Evolutionary conservation across 2,888 invertebrate species (phyloP), one percentile per base, ranked within the genome.

Genomic region (Andrena camellia): DNA sequence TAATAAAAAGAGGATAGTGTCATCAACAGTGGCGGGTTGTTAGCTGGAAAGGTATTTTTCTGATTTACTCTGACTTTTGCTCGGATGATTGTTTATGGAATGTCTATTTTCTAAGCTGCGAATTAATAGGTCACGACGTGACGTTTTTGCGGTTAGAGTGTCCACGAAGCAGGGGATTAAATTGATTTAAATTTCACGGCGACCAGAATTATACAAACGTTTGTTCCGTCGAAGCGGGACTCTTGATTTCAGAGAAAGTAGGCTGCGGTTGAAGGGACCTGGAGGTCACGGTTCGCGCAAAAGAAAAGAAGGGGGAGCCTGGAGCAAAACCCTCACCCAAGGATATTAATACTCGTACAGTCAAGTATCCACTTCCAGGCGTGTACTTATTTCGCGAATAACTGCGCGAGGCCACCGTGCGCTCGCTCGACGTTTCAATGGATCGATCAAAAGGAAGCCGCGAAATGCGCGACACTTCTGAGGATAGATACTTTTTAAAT

Each of bases 161-260:
- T 17, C 5, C 42, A 4, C 13, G 17, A 42, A 13, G 13, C 42
- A 1, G 17, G 17, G 42, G 42, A 17, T 42, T 42, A 42, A 42
- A 42, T 42, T 42, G 42, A 17, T 42, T 42, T 4, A 17, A 42
- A 42, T 42, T 42, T 17, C 42, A 35, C 29, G 17, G 42, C 33
- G 33, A 23, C 52, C 48, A 35, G 52, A 35, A 42, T 59, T 13
- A 2, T 50, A 54, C 26, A 42, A 26, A 33, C 31, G 63, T 48
- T 79, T 69, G 59, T 35, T 70, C 71, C 60, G 64, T 63, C 57
- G 63, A 33, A 57, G 57, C 29, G 33, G 64, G 6, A 23, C 72
- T 70, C 62, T 74, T 71, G 74, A 83, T 87, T 87, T 85, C 69
- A 77, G 85, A 66, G 87, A 87, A 87, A 87, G 87, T 87, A 81